Evolutionary conservation across 2,888 invertebrate genomes (phyloP).

Genomic region (Allygus modestus): DNA sequence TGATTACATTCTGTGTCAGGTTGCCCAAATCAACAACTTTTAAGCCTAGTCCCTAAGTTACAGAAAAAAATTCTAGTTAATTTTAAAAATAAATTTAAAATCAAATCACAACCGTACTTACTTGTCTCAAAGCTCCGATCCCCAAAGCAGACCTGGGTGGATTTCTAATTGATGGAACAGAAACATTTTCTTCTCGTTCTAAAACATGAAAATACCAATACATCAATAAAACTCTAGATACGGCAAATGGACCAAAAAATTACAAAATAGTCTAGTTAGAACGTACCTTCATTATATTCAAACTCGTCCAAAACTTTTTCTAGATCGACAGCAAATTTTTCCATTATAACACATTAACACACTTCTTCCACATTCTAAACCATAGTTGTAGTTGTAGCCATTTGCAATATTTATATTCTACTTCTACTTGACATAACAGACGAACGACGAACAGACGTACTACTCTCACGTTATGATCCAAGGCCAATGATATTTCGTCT

Average conservation of each 20-base stretch:
- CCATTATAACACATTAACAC: conserved; percentile 74
- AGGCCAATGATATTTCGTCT: neutral
- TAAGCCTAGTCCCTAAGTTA: too few species aligned
- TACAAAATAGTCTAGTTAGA: neutral
- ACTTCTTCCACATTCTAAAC: neutral
- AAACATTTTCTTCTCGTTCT: conserved; percentile 69
- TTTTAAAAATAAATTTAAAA: too few species aligned
- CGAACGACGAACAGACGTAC: neutral
- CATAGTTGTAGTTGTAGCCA: conserved; percentile 11
- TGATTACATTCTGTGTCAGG: too few species aligned
- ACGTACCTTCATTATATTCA: conserved; percentile 83
- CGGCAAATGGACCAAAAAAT: neutral
- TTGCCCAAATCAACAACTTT: too few species aligned
- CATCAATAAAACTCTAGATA: conserved; percentile 12
- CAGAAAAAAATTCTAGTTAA: too few species aligned
- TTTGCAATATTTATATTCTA: conserved; percentile 42
- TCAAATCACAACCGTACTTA: conserved; percentile 54
- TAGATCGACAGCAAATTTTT: conserved; percentile 84
- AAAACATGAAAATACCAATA: conserved; percentile 51
- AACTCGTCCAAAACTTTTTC: conserved; percentile 92
- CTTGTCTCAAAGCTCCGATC: conserved; percentile 63
- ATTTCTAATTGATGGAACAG: conserved; percentile 66
- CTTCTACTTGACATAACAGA: conserved; percentile 25
- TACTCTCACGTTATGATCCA: conserved; percentile 3
- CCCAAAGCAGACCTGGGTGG: conserved; percentile 64